Conservation (phyloP, 1,140 invertebrate genomes). For the Bombus cullumanus region DNA sequence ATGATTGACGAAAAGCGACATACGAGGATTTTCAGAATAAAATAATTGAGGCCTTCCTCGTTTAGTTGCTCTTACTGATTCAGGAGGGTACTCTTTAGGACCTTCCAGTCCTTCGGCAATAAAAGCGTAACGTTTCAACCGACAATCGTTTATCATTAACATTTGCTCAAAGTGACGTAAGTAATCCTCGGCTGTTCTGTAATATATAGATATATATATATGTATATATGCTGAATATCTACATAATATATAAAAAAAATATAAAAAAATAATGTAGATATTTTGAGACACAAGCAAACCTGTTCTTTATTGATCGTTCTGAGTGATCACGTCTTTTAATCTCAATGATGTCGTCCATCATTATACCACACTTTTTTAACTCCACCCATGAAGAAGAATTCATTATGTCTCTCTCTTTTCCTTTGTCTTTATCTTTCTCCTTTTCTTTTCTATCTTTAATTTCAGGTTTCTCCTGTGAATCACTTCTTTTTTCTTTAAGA, state of each 20-base stretch:
- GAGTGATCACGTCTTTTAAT: conserved; percentile 63
- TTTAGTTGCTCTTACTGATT: conserved; percentile 74
- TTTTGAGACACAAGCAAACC: conserved; percentile 56
- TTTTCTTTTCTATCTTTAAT: conserved; percentile 53
- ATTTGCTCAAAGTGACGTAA: conserved; percentile 75
- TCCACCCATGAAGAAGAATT: conserved; percentile 74
- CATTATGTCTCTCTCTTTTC: conserved; percentile 68
- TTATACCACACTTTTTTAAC: conserved; percentile 71
- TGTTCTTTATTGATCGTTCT: conserved; percentile 67
- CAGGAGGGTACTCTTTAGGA: conserved; percentile 75
- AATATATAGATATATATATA: conserved; percentile 28
- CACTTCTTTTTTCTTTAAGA: conserved; percentile 55
- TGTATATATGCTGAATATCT: not conserved
- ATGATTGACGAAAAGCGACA: conserved; percentile 68
- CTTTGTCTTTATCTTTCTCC: conserved; percentile 63
- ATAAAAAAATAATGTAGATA: not conserved
- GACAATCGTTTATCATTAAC: conserved; percentile 74
- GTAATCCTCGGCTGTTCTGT: conserved; percentile 77
- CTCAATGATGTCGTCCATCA: conserved; percentile 70
- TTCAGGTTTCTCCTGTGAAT: conserved; percentile 33
- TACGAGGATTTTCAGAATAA: conserved; percentile 77
- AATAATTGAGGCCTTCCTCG: conserved; percentile 67
- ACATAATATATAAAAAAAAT: not conserved
- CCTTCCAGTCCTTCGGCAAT: conserved; percentile 73
- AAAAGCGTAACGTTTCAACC: conserved; percentile 67